Base-by-base conservation (phyloP, 2,888 invertebrate genomes). In the Diaprepes abbreviatus region DNA sequence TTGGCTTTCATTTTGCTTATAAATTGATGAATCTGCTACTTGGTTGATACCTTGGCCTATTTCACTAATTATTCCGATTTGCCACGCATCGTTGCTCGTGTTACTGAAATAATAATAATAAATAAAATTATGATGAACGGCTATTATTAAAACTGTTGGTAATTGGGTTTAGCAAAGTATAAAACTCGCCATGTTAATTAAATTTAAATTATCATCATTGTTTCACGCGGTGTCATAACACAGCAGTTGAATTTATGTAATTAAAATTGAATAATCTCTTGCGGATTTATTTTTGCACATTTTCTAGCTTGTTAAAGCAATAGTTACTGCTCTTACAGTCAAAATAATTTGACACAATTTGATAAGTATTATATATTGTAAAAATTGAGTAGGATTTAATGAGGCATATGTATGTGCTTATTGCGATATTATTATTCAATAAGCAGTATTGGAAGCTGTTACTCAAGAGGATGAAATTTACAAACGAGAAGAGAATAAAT, bases 1-100 rank as follows among this genome's bases (percentile, higher is more conserved):
- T n/a, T n/a, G n/a, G n/a, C n/a, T n/a, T n/a, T n/a, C n/a, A n/a
- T n/a, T n/a, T n/a, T n/a, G n/a, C n/a, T n/a, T n/a, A n/a, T n/a
- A n/a, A n/a, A n/a, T n/a, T n/a, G n/a, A n/a, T n/a, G n/a, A n/a
- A n/a, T n/a, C n/a, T n/a, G n/a, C n/a, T n/a, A n/a, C n/a, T n/a
- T n/a, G n/a, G n/a, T 14, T 40, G 16, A 40, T 66, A 74, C 79
- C 79, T 78, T 79, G 79, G 76, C 79, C 79, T 73, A 78, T 73
- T 75, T 77, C 72, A 74, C 75, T 78, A 77, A 78, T 78, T 75
- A 76, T 77, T 74, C 73, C 77, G 76, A 77, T 77, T 77, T 69
- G 72, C 59, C 71, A 79, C 75, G 78, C 77, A 73, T 67, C 72
- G 76, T 66, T 74, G 75, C 74, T 66, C 74, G 52, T 62, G 71